These are phyloP conservation scores for Adelphocoris suturalis DNA, from an alignment of 2,888 invertebrate species.

Conservation along the genomic window DNA sequence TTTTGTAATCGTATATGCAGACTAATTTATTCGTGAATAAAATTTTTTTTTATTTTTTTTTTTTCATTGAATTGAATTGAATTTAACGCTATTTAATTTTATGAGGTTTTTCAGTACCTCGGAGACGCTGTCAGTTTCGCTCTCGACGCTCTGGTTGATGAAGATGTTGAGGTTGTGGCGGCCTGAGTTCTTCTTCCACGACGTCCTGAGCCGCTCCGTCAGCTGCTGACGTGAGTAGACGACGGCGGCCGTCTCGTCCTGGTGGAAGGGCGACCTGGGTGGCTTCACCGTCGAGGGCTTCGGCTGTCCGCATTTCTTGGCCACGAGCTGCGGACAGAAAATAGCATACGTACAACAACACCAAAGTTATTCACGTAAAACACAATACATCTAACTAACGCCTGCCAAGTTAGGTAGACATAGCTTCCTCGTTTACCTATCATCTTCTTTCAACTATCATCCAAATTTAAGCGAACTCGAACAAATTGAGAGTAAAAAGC, in stretches of 20 bases:
- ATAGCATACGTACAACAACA: background rate
- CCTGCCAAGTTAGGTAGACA: too few relatives aligned
- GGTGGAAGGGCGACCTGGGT: constrained; percentile 69
- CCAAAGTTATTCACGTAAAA: too few relatives aligned
- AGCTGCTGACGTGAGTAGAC: constrained; percentile 79
- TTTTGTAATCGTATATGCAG: too few relatives aligned
- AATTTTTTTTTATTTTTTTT: too few relatives aligned
- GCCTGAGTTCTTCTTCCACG: constrained; percentile 79
- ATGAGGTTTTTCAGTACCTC: constrained; percentile 9
- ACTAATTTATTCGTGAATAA: too few relatives aligned
- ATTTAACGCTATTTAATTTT: too few relatives aligned
- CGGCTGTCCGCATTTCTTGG: constrained; percentile 74
- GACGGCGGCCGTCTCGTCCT: constrained; percentile 70
- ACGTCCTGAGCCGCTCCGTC: constrained; percentile 79
- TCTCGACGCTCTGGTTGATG: constrained; percentile 73
- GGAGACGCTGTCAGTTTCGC: constrained; percentile 62
- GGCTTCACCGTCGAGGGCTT: constrained; percentile 71
- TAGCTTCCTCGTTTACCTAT: too few relatives aligned
- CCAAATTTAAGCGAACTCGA: too few relatives aligned
- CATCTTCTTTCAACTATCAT: too few relatives aligned
- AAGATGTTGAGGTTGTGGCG: constrained; percentile 74
- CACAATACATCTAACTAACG: too few relatives aligned
- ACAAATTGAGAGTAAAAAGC: too few relatives aligned
- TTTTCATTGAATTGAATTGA: too few relatives aligned
- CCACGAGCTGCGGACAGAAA: constrained; percentile 66